A percentile compares a stretch with the other conserved stretches of the same genome.
Conservation (phyloP, 2,797 vertebrate genomes). For the Anas acuta region DNA sequence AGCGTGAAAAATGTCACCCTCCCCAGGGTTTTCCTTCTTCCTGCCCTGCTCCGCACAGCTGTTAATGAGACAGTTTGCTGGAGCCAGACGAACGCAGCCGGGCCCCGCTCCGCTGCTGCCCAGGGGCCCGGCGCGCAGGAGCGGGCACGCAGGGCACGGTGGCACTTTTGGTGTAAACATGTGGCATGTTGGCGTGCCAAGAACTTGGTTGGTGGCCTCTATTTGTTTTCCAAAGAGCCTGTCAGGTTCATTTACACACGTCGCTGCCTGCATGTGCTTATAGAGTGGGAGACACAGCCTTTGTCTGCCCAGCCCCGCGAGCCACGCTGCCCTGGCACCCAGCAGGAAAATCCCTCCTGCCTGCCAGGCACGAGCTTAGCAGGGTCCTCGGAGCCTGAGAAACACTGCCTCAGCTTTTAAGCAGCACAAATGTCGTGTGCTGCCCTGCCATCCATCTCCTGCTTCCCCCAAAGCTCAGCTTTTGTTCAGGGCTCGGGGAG, state of each 20-base stretch:
- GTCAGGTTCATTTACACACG: conserved; percentile 73
- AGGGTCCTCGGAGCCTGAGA: neutral
- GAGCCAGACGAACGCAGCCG: conserved; percentile 59
- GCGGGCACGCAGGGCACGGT: conserved; percentile 9
- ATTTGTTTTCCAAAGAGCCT: conserved; percentile 72
- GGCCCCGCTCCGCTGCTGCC: conserved; percentile 21
- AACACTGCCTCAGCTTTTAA: neutral
- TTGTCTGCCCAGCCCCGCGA: neutral
- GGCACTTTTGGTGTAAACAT: conserved; percentile 67
- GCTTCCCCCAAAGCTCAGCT: neutral
- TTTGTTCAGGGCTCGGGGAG: neutral
- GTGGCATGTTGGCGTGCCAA: conserved; percentile 65
- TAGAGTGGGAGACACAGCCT: conserved; percentile 11
- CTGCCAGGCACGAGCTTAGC: neutral
- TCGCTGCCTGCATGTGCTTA: neutral
- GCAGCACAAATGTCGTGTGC: rapidly evolving
- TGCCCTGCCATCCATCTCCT: rapidly evolving
- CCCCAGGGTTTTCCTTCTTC: neutral
- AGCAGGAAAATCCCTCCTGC: rapidly evolving
- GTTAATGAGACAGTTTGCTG: conserved; percentile 73
- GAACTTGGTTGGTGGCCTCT: conserved; percentile 72
- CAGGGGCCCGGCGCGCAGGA: conserved; percentile 6
- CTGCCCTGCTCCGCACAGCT: conserved; percentile 73
- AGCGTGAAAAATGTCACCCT: conserved; percentile 71
- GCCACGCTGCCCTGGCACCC: rapidly evolving